phyloP scores from a whole-genome alignment of 2,797 vertebrate species.

The Xiphophorus birchmanni region DNA sequence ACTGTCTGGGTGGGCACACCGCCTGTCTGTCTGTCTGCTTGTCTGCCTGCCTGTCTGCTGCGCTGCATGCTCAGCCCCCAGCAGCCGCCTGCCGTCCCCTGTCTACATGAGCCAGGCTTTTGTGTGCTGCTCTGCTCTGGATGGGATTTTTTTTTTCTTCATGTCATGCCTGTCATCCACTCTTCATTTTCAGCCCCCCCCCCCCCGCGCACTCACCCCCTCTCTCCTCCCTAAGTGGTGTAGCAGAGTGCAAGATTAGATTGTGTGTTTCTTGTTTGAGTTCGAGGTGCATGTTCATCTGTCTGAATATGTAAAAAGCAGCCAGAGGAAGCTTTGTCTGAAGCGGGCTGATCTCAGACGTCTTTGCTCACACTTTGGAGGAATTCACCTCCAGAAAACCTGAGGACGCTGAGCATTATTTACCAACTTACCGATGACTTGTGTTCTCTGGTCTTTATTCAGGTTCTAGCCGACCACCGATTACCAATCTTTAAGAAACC shows the following conservation, averaged over 20 bases:
- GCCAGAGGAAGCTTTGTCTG: conserved; percentile 25
- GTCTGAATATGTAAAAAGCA: background rate
- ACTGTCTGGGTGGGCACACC: conserved; percentile 73
- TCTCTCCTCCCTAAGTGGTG: conserved; percentile 6
- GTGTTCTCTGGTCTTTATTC: background rate
- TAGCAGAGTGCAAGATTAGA: conserved; percentile 23
- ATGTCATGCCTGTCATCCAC: conserved; percentile 38
- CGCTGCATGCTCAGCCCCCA: conserved; percentile 62
- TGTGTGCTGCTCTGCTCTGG: conserved; percentile 62
- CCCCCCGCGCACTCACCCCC: background rate
- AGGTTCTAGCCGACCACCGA: background rate
- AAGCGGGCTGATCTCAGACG: background rate
- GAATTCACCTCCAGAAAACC: background rate
- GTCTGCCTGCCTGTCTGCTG: conserved; percentile 61
- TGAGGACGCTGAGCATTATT: background rate
- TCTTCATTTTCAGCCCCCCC: background rate
- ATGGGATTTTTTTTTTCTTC: conserved; percentile 60
- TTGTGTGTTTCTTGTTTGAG: conserved; percentile 12
- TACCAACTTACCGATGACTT: background rate
- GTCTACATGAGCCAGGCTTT: conserved; percentile 70
- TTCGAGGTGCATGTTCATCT: background rate
- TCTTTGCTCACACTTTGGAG: background rate
- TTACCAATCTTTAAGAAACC: no score
- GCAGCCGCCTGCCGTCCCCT: conserved; percentile 53
- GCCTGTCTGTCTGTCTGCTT: conserved; percentile 54